Percentiles rank a stretch among this genome's conserved stretches.
Conservation (phyloP, 2,113 vertebrate species). For the Zosterops japonicus region DNA sequence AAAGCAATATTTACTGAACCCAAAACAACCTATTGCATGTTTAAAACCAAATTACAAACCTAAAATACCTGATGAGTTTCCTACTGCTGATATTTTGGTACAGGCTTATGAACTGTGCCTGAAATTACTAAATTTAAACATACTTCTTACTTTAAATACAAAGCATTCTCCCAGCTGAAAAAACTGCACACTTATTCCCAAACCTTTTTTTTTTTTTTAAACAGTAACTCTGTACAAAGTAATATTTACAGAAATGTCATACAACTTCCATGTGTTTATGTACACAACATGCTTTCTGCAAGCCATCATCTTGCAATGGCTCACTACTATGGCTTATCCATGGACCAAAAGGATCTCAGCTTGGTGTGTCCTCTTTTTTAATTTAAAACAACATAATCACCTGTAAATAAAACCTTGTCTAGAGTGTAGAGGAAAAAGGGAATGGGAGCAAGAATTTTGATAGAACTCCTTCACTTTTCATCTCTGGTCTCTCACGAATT, state of each 20-base stretch:
- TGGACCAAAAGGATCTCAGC: not conserved
- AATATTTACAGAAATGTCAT: not conserved
- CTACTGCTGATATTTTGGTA: not conserved
- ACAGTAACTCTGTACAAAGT: not conserved
- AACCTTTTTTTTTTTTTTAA: not conserved
- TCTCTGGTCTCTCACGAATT: not conserved
- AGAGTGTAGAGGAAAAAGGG: not conserved
- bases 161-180: not conserved
- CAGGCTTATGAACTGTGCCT: not conserved
- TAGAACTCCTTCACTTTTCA: not conserved
- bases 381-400: not conserved
- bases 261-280: not conserved
- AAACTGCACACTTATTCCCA: not conserved
- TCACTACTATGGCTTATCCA: rapidly evolving
- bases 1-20: not conserved
- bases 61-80: not conserved
- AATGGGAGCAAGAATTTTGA: not conserved
- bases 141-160: not conserved
- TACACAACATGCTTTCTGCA: not conserved
- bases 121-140: not conserved
- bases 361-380: not conserved
- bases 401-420: not conserved
- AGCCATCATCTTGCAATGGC: not conserved
- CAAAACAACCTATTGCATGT: not conserved
- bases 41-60: not conserved